A percentile compares a stretch with the other conserved stretches of the same genome.
Conservation (phyloP, 2,113 vertebrate species). For the Misgurnus mizolepis region DNA sequence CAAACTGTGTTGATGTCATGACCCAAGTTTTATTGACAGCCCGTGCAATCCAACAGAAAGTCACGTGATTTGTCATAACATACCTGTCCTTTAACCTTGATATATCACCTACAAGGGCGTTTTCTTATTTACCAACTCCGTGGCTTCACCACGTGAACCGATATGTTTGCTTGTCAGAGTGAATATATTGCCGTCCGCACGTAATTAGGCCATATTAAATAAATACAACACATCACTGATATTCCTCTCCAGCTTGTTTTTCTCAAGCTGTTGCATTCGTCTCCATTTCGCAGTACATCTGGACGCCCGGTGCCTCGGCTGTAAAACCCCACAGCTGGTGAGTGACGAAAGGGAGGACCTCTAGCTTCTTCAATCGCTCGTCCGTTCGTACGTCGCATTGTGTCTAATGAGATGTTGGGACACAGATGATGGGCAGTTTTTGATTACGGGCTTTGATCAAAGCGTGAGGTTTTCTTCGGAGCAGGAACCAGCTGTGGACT, state of each 20-base stretch:
- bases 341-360: neutral
- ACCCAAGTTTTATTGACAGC: neutral
- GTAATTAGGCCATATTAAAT: slow-evolving; percentile 14
- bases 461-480: slow-evolving; percentile 22
- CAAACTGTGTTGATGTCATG: neutral
- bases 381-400: neutral
- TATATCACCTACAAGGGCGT: slow-evolving; percentile 36
- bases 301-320: slow-evolving; percentile 1
- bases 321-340: slow-evolving; percentile 30
- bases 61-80: slow-evolving; percentile 5
- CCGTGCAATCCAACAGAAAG: neutral
- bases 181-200: neutral
- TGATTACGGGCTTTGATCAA: slow-evolving; percentile 25
- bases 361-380: neutral
- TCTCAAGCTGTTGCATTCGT: slow-evolving; percentile 21
- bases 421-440: slow-evolving; percentile 7
- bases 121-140: neutral
- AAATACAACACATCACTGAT: slow-evolving; percentile 9
- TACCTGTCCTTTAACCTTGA: slow-evolving; percentile 9
- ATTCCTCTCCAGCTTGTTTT: slow-evolving; percentile 13
- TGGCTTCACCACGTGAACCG: neutral
- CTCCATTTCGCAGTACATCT: slow-evolving; percentile 19
- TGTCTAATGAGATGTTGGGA: no score
- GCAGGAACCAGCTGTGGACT: slow-evolving; percentile 24
- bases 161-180: neutral